Percentiles rank a stretch among this genome's conserved stretches.
Evolutionary conservation across 2,113 vertebrate genomes (phyloP).

Genomic region (Ophiodon elongatus): DNA sequence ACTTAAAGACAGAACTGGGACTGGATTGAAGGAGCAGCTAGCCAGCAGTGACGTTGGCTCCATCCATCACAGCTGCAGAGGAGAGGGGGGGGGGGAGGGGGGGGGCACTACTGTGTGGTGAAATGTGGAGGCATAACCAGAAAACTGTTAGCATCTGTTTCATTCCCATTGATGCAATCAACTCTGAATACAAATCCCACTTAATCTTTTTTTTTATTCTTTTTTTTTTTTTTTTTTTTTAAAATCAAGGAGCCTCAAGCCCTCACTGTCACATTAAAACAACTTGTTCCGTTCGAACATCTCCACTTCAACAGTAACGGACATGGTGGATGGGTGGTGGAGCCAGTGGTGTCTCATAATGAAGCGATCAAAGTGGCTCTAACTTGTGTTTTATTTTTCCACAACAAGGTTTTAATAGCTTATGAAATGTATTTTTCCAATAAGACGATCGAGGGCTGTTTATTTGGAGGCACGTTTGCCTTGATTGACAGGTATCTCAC

Average conservation of each 20-base stretch:
- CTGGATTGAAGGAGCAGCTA: conserved; percentile 43
- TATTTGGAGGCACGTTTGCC: neutral
- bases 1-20: conserved; percentile 74
- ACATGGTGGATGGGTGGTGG: neutral
- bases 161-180: neutral
- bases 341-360: neutral
- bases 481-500: neutral
- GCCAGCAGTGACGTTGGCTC: conserved; percentile 24
- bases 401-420: neutral
- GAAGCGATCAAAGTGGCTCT: neutral
- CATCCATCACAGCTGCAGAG: conserved; percentile 52
- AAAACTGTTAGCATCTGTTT: conserved; percentile 2
- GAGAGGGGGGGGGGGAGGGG: too few species aligned
- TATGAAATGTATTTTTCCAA: neutral
- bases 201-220: neutral
- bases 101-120: neutral
- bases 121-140: neutral
- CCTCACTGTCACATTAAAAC: neutral
- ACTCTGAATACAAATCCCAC: neutral
- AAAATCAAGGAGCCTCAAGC: neutral
- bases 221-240: neutral
- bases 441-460: neutral
- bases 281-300: neutral
- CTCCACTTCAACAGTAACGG: neutral
- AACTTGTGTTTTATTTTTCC: neutral